Percentiles rank a stretch among this genome's conserved stretches.
Conservation (phyloP, 2,797 vertebrate species). For the Coluber constrictor region DNA sequence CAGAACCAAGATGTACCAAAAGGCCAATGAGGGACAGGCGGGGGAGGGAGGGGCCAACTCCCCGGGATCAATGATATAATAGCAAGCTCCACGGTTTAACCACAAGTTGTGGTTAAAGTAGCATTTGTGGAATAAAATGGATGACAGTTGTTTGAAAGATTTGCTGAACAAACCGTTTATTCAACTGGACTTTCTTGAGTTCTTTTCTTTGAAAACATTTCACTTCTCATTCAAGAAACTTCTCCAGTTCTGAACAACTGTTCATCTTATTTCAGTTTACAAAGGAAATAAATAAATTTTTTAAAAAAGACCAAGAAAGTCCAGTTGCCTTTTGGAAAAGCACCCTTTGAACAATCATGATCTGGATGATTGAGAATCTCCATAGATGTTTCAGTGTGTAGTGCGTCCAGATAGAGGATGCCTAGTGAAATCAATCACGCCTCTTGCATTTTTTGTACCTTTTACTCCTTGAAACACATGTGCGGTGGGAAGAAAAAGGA, state of each 20-base stretch:
- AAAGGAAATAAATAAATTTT: not conserved
- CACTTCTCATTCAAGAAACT: not conserved
- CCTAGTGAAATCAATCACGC: not conserved
- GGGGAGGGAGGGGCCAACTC: too few relatives aligned
- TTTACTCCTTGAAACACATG: not conserved
- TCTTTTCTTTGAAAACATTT: not conserved
- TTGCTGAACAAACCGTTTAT: not conserved
- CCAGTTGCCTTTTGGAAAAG: not conserved
- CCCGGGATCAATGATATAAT: too few relatives aligned
- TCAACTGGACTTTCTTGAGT: not conserved
- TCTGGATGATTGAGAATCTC: not conserved
- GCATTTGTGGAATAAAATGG: not conserved
- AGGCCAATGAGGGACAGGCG: too few relatives aligned
- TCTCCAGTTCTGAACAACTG: not conserved
- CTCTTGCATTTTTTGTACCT: not conserved
- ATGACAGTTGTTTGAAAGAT: not conserved
- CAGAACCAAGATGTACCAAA: too few relatives aligned
- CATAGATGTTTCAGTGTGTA: not conserved
- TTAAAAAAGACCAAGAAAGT: not conserved
- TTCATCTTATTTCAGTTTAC: not conserved
- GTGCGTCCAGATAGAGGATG: not conserved
- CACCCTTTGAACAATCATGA: not conserved
- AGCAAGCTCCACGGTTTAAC: too few relatives aligned
- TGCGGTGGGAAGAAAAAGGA: not conserved
- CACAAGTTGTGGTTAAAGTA: not conserved